Base-by-base conservation (phyloP, 2,113 vertebrate species). In the Aptenodytes forsteri region DNA sequence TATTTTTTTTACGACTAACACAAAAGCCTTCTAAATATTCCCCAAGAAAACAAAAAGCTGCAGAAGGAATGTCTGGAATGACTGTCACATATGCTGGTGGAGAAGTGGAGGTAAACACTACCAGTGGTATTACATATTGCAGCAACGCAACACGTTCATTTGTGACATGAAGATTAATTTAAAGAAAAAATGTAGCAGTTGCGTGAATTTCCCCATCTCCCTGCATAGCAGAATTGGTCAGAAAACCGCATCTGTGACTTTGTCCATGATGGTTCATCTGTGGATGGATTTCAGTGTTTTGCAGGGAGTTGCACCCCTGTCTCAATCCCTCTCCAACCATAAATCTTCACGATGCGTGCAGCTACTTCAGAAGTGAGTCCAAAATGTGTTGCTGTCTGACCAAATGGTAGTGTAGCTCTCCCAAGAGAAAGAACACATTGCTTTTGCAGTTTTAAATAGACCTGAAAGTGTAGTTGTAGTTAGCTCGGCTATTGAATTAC, bases 61-160 rank as follows among this genome's bases (percentile, higher is more conserved):
- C 12, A 38, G 38, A 73, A 94, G 64, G 90, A 93, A 92, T 94
- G 88, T 81, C 76, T 94, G 97, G 96, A 96, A 96, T 96, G 93
- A 79, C 38, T 96, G 79, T 91, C 32, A 16, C 81, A 73, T 21
- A 64, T 83, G 75, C 75, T 88, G 79, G 19, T 81, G 42, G 34
- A 87, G 79, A 36, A 90, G 25, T 52, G 52, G 92, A 91, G 47
- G 40, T 89, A 72, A 90, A 75, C 65, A 9, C 36, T 62, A 25
- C 50, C 42, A 25, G 17, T 47, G 50, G 34, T 67, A n/a, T 70
- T 87, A 44, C 1, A 3, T 61, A 61, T 30, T 83, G 54, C 52
- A 81, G n/a, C 32, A 66, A 52, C 70, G 72, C 46, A 55, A 20
- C 23, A 4, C 0, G 0, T 38, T 78, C 8, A 3, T 54, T 84